Conservation (phyloP, 1,140 invertebrate species). For the Monochamus saltuarius region DNA sequence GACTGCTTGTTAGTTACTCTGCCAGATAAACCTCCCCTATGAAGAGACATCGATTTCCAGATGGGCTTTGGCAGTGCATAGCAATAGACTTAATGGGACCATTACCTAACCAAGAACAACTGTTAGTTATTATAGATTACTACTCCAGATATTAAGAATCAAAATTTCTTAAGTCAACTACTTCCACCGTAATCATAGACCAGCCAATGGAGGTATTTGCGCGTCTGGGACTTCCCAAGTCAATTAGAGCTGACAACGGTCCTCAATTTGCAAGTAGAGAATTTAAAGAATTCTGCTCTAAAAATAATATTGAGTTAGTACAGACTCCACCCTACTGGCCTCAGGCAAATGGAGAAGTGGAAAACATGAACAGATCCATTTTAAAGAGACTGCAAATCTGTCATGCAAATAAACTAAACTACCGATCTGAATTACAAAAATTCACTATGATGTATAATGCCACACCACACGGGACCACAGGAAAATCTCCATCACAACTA, state of each 20-base stretch:
- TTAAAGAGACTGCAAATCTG: slow-evolving; percentile 34
- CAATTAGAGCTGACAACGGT: slow-evolving; percentile 40
- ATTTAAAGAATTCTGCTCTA: slow-evolving; percentile 35
- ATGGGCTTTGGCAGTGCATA: slow-evolving; percentile 34
- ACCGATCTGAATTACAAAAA: slow-evolving; percentile 30
- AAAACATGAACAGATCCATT: slow-evolving; percentile 44
- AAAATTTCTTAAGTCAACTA: slow-evolving; percentile 29
- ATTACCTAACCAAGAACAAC: slow-evolving; percentile 29
- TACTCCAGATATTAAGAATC: slow-evolving; percentile 32
- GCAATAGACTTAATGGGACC: slow-evolving; percentile 37
- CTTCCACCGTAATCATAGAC: slow-evolving; percentile 6
- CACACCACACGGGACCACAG: slow-evolving; percentile 44
- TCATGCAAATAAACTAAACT: slow-evolving; percentile 24
- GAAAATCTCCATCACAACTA: slow-evolving; percentile 47
- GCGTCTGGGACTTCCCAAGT: slow-evolving; percentile 23
- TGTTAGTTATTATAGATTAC: slow-evolving; percentile 39
- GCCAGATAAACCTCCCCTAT: slow-evolving; percentile 28
- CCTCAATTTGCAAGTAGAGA: slow-evolving; percentile 33
- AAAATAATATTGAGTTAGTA: slow-evolving; percentile 25
- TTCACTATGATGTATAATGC: slow-evolving; percentile 46
- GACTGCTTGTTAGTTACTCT: slow-evolving; percentile 22
- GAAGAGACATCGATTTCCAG: slow-evolving; percentile 33
- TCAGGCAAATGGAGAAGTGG: slow-evolving; percentile 46
- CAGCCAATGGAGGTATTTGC: slow-evolving; percentile 26
- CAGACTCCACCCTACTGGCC: slow-evolving; percentile 37